Percentiles rank a stretch among this genome's conserved stretches.
Evolutionary conservation across 1,140 invertebrate species (phyloP).

Genomic region (Trypoxylus dichotomus): DNA sequence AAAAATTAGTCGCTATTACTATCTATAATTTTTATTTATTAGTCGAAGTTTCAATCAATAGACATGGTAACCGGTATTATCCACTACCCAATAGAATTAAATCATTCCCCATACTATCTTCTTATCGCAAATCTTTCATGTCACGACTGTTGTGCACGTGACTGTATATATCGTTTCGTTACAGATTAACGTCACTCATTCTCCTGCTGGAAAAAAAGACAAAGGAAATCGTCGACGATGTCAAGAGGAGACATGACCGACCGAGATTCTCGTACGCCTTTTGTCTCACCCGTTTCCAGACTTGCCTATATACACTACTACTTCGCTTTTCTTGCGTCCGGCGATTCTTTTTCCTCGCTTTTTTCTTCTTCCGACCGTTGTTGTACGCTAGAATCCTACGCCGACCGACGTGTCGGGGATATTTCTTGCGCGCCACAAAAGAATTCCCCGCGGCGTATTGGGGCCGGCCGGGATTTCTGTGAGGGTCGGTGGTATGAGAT

Average conservation of each 20-base stretch:
- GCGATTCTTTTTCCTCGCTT: not conserved
- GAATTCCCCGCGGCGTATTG: not conserved
- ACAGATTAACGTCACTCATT: not conserved
- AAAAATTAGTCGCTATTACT: too few relatives aligned
- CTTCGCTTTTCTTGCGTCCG: not conserved
- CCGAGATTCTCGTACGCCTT: not conserved
- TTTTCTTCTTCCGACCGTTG: not conserved
- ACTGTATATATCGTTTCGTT: not conserved
- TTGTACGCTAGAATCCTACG: not conserved
- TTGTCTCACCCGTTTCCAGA: not conserved
- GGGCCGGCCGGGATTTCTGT: not conserved
- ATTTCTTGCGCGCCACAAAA: constrained; percentile 3
- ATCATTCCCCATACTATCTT: too few relatives aligned
- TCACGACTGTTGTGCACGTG: too few relatives aligned
- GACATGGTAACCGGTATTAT: too few relatives aligned
- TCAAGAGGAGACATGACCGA: not conserved
- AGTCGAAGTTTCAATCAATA: too few relatives aligned
- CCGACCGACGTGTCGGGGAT: not conserved
- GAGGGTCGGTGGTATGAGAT: not conserved
- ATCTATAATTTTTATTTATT: too few relatives aligned
- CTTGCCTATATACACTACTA: not conserved
- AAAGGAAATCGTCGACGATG: not conserved
- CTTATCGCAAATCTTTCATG: too few relatives aligned
- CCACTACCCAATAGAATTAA: too few relatives aligned
- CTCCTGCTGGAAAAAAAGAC: not conserved